Conservation (phyloP, 2,888 invertebrate species). For the Argyra leucocephala region DNA sequence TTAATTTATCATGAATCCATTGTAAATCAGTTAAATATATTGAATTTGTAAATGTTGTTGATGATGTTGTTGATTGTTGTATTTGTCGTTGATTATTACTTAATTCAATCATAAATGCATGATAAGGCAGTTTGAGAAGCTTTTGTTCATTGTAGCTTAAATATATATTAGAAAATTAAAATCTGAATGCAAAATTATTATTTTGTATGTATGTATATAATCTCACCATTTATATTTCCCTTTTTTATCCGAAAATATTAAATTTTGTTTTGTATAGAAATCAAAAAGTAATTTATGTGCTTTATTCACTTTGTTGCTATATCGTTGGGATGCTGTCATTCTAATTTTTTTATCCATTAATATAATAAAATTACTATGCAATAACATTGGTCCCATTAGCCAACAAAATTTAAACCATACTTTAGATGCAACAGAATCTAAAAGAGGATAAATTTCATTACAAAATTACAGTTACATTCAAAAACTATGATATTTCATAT, state of each 20-base stretch:
- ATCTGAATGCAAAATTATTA: neutral
- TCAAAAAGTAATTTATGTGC: constrained; percentile 23
- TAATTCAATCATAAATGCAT: constrained; percentile 48
- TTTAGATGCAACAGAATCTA: constrained; percentile 23
- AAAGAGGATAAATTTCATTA: neutral
- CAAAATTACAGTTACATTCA: neutral
- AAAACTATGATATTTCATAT: neutral
- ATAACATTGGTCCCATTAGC: constrained; percentile 43
- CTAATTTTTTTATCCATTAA: constrained; percentile 39
- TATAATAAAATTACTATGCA: constrained; percentile 37
- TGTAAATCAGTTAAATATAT: constrained; percentile 63
- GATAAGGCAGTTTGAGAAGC: constrained; percentile 73
- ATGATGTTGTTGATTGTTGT: constrained; percentile 43
- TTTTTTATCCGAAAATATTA: constrained; percentile 23
- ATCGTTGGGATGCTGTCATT: constrained; percentile 35
- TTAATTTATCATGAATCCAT: constrained; percentile 73
- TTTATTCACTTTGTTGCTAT: constrained; percentile 25
- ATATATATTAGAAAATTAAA: constrained; percentile 21
- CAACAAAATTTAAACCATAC: constrained; percentile 44
- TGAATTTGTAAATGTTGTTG: constrained; percentile 55
- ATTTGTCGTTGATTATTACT: constrained; percentile 34
- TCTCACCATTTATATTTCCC: constrained; percentile 30
- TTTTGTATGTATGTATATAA: neutral
- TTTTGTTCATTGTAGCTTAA: constrained; percentile 67
- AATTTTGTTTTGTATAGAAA: constrained; percentile 26